phyloP scores from a whole-genome alignment of 92 coral and sea anemone species.

The Bergia puertoricense region DNA sequence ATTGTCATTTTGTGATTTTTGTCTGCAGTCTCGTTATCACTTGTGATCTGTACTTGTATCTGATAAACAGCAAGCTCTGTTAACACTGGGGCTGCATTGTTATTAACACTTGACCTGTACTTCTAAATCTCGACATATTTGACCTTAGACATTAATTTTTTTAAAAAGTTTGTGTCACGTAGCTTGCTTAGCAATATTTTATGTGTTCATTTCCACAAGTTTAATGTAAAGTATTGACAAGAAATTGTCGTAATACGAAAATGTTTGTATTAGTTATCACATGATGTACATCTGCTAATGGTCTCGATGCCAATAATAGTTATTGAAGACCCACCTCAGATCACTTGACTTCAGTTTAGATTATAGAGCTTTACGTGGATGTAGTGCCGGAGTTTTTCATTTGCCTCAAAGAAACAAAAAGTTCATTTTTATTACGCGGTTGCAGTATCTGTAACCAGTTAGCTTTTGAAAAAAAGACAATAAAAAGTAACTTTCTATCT shows the following conservation, averaged over 20 bases:
- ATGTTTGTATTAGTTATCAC: not conserved
- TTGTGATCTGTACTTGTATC: not conserved
- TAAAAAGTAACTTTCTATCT: slow-evolving; percentile 4
- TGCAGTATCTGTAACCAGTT: not conserved
- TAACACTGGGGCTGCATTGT: not conserved
- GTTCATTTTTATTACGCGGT: not conserved
- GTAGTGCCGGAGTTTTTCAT: not conserved
- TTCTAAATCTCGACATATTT: not conserved
- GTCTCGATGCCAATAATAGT: not conserved
- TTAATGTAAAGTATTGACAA: slow-evolving; percentile 4
- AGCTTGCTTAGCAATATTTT: not conserved
- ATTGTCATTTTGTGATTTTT: not conserved
- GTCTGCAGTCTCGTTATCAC: not conserved
- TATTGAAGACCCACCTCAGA: not conserved
- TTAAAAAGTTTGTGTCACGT: not conserved
- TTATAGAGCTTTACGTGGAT: not conserved
- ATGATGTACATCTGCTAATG: not conserved
- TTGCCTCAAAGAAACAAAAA: not conserved
- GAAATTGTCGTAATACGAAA: not conserved
- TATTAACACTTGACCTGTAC: not conserved
- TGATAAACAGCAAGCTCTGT: not conserved
- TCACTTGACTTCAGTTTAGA: not conserved
- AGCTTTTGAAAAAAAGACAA: slow-evolving; percentile 22
- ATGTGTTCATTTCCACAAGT: not conserved
- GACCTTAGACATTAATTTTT: not conserved